These are phyloP conservation scores for Spodoptera frugiperda DNA, from an alignment of 1,140 invertebrate genomes.

Conservation along the genomic window DNA sequence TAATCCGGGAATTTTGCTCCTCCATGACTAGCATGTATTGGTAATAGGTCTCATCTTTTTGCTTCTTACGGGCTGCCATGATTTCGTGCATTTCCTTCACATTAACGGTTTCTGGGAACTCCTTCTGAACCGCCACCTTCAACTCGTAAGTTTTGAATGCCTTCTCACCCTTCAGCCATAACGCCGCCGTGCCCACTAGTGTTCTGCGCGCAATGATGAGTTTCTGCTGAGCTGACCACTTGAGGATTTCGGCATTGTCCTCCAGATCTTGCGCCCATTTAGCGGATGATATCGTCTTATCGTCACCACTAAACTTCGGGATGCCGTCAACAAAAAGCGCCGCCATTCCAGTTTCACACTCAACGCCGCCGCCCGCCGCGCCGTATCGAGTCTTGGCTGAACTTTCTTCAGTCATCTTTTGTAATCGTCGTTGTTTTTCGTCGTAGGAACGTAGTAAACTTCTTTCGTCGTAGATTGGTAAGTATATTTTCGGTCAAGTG, in stretches of 20 bases:
- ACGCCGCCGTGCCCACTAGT: conserved; percentile 42
- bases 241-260: conserved; percentile 54
- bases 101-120: conserved; percentile 53
- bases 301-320: conserved; percentile 39
- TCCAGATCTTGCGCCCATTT: conserved; percentile 55
- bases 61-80: conserved; percentile 49
- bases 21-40: conserved; percentile 56
- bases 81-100: conserved; percentile 54
- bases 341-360: no score
- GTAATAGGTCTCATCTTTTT: conserved; percentile 43
- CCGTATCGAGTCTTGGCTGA: no score
- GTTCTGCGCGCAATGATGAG: conserved; percentile 50
- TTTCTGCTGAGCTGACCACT: conserved; percentile 51
- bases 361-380: no score
- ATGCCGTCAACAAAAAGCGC: no score
- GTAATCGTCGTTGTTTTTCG: no score
- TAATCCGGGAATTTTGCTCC: conserved; percentile 54
- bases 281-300: conserved; percentile 21
- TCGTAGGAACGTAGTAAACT: no score
- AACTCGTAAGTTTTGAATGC: conserved; percentile 52
- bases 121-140: conserved; percentile 44
- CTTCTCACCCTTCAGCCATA: conserved; percentile 53
- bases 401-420: no score
- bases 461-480: no score
- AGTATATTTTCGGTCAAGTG: no score